Evolutionary conservation across 2,113 vertebrate species (phyloP).

Genomic region (Nipponia nippon): DNA sequence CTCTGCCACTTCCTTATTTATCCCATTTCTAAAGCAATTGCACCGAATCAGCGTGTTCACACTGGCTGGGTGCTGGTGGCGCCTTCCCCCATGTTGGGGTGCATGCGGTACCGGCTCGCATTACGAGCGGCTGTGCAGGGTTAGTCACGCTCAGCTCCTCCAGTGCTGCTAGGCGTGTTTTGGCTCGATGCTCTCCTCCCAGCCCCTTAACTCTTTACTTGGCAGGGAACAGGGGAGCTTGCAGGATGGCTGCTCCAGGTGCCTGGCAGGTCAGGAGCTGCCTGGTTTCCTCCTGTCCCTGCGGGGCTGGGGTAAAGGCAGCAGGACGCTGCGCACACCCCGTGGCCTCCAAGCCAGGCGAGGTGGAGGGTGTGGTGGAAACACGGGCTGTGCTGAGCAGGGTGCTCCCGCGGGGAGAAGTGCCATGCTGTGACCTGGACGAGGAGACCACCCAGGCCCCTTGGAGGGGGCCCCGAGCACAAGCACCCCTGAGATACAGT

Average conservation of each 20-base stretch:
- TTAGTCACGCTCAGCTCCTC: not conserved
- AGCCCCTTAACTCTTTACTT: not conserved
- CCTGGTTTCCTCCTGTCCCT: not conserved
- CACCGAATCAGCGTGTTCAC: not conserved
- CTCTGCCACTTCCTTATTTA: not conserved
- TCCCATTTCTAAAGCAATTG: not conserved
- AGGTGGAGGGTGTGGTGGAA: too few relatives aligned
- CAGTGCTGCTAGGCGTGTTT: not conserved
- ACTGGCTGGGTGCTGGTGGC: not conserved
- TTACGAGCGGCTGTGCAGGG: not conserved
- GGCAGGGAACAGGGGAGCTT: not conserved
- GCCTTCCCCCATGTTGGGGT: not conserved
- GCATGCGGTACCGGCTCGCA: rapidly evolving
- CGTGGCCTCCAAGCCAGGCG: rapidly evolving
- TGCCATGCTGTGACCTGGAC: rapidly evolving
- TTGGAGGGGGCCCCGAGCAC: not conserved
- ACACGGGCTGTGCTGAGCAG: not conserved
- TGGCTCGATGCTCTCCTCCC: not conserved
- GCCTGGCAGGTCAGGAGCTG: not conserved
- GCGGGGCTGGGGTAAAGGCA: rapidly evolving
- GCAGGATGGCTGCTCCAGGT: not conserved
- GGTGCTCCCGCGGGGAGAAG: not conserved
- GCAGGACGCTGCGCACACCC: rapidly evolving
- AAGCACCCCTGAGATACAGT: too few relatives aligned
- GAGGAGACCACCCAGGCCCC: not conserved